Base-by-base conservation (phyloP, 2,797 vertebrate genomes). In the Taeniopygia guttata region DNA sequence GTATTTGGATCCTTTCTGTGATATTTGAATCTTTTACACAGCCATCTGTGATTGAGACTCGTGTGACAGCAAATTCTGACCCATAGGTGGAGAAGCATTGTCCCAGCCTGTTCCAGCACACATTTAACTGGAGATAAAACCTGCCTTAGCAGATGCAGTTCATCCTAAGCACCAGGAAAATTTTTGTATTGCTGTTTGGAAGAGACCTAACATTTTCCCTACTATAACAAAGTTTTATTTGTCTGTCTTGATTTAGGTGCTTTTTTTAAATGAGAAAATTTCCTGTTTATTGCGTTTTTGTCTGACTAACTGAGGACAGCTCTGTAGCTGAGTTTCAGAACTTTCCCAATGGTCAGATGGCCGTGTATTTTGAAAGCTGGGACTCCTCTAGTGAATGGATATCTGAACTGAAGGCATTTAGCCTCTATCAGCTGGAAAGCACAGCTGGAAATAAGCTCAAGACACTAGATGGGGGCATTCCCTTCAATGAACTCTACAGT, bases 231-330 rank as follows among this genome's bases (percentile, higher is more conserved):
- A 89, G 58, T 76, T 73, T 51, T 18, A 23, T 64, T 77, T 79
- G 12, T 46, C 66, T 78, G 72, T 64, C 46, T 94, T 83, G 78
- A 52, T 49, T 32, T 91, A 63, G 86, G 87, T 95, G 70, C 32
- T 95, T 97, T 98, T 98, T 95, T 90, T 46, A 95, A 90, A 93
- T 87, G 63, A 96, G 93, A 96, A 94, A 78, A 95, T 85, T 96
- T 97, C 93, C 91, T 95, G 78, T 93, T 95, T 75, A 79, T 96
- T 96, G 66, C 82, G 51, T 87, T 92, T 94, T 90, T 70, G 68
- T 90, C 93, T 88, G 60, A 90, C 67, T 96, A 75, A 90, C 43
- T 74, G 76, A 66, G 78, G 63, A 91, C 55, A 90, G 60, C 30
- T 74, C 66, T 72, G 32, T 45, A 76, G 38, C 74, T 94, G 93